Percentiles rank a stretch among this genome's conserved stretches.
phyloP scores from a whole-genome alignment of 2,888 invertebrate species.

The Eueremaeus valkanovi region DNA sequence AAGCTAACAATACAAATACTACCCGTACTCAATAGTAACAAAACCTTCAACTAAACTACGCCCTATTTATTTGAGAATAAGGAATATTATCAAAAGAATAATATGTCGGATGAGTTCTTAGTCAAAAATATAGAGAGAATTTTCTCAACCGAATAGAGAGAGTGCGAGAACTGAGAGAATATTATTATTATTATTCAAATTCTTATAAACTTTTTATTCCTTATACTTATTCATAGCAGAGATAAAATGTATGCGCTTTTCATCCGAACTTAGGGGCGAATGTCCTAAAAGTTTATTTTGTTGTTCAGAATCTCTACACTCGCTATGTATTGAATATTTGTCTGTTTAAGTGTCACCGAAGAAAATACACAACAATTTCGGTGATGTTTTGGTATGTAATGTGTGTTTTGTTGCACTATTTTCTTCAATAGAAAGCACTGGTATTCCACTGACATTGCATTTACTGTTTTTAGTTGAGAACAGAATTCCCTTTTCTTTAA shows the following conservation, averaged over 20 bases:
- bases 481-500: neutral
- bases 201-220: neutral
- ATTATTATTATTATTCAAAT: conserved; percentile 11
- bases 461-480: neutral
- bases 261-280: neutral
- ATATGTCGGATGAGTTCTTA: conserved; percentile 5
- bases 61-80: neutral
- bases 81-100: neutral
- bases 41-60: neutral
- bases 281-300: conserved; percentile 1
- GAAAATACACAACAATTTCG: neutral
- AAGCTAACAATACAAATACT: neutral
- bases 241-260: conserved; percentile 10
- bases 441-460: neutral
- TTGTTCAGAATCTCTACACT: too few relatives aligned
- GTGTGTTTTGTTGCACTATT: conserved; percentile 9
- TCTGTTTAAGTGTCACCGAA: neutral
- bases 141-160: neutral
- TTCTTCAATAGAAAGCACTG: neutral
- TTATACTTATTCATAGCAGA: neutral
- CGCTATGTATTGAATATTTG: neutral
- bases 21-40: neutral
- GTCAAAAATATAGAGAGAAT: neutral
- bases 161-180: neutral
- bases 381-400: neutral